phyloP scores from a whole-genome alignment of 2,797 vertebrate species.

The Meda fulgida region DNA sequence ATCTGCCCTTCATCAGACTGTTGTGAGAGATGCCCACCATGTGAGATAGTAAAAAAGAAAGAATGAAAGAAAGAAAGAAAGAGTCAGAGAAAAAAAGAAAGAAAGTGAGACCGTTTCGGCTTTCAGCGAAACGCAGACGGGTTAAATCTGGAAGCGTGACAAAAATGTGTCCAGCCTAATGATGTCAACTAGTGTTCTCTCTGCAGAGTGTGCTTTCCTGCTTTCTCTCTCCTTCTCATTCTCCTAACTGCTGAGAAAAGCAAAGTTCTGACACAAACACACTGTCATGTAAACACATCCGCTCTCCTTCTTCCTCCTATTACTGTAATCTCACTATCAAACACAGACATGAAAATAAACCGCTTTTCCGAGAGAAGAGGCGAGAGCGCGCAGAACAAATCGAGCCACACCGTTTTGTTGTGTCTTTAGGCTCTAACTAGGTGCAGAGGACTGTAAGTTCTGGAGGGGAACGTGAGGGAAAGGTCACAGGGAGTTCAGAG shows the following conservation, averaged over 20 bases:
- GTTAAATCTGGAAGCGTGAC: slow-evolving; percentile 79
- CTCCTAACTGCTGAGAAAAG: slow-evolving; percentile 46
- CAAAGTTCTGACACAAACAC: slow-evolving; percentile 43
- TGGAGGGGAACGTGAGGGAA: slow-evolving; percentile 73
- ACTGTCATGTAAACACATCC: slow-evolving; percentile 34
- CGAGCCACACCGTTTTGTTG: slow-evolving; percentile 8
- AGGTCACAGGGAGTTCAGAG: slow-evolving; percentile 95
- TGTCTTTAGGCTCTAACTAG: slow-evolving; percentile 67
- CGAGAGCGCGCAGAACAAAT: not conserved
- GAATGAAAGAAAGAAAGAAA: slow-evolving; percentile 46
- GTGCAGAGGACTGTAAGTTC: slow-evolving; percentile 81
- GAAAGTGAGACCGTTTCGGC: slow-evolving; percentile 66
- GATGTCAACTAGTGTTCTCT: slow-evolving; percentile 76
- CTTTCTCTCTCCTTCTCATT: slow-evolving; percentile 34
- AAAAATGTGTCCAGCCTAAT: slow-evolving; percentile 81
- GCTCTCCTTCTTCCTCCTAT: slow-evolving; percentile 26
- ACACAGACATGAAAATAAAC: slow-evolving; percentile 51
- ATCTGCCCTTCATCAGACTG: slow-evolving; percentile 65
- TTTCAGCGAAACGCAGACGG: slow-evolving; percentile 75
- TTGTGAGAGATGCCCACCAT: slow-evolving; percentile 67
- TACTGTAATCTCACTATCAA: slow-evolving; percentile 48
- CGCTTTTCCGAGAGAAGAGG: slow-evolving; percentile 15
- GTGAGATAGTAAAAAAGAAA: slow-evolving; percentile 54
- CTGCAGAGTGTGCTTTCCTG: slow-evolving; percentile 57
- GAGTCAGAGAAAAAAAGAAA: slow-evolving; percentile 49